phyloP scores from a whole-genome alignment of 2,113 vertebrate species.

The Numenius arquata region DNA sequence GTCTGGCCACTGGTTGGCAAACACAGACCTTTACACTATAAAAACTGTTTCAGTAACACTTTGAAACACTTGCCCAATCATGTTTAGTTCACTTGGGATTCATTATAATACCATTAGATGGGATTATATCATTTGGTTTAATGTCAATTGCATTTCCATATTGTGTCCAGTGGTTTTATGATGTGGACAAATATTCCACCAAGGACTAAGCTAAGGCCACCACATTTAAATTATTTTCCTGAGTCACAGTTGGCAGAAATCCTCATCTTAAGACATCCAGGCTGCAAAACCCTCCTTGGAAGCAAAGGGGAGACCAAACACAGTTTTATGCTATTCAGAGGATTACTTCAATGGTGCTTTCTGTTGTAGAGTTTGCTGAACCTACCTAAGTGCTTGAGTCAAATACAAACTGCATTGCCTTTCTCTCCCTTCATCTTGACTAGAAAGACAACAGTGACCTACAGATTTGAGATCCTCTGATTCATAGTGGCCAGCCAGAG shows the following conservation, averaged over 20 bases:
- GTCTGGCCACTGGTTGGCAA: slow-evolving; percentile 71
- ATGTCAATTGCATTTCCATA: slow-evolving; percentile 79
- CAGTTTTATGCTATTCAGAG: neutral
- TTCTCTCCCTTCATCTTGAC: neutral
- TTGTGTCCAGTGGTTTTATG: slow-evolving; percentile 79
- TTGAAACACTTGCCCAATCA: slow-evolving; percentile 78
- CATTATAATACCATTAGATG: slow-evolving; percentile 79
- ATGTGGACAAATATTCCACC: slow-evolving; percentile 80
- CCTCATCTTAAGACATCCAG: slow-evolving; percentile 35
- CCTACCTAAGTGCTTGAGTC: neutral
- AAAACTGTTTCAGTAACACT: slow-evolving; percentile 77
- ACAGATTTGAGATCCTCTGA: neutral
- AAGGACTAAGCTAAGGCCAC: slow-evolving; percentile 68
- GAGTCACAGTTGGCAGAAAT: slow-evolving; percentile 59
- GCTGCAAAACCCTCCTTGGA: slow-evolving; percentile 51
- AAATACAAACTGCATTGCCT: neutral
- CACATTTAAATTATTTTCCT: slow-evolving; percentile 61
- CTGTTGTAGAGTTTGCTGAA: neutral
- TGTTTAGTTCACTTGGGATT: slow-evolving; percentile 78
- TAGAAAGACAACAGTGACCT: neutral
- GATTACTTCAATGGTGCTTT: neutral
- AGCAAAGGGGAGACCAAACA: slow-evolving; percentile 47
- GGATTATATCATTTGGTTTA: slow-evolving; percentile 81
- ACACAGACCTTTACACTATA: slow-evolving; percentile 70
- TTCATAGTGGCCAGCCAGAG: neutral